Evolutionary conservation across 2,888 invertebrate species (phyloP).

Genomic region (Lumbricus terrestris): DNA sequence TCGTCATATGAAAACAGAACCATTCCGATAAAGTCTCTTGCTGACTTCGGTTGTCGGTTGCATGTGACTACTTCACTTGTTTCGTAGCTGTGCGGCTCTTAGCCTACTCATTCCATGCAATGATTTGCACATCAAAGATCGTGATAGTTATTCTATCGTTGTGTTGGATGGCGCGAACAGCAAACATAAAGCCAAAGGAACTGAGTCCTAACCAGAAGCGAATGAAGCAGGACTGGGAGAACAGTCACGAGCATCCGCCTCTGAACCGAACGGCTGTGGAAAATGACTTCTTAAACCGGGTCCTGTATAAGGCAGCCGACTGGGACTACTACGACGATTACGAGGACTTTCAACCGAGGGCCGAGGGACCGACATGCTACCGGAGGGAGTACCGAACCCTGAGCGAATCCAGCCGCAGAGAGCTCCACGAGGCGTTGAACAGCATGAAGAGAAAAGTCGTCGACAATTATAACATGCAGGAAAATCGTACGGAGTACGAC

Average conservation of each 20-base stretch:
- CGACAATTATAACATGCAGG: not conserved
- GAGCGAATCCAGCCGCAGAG: conserved; percentile 17
- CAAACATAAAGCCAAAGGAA: not conserved
- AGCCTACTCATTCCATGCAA: not conserved
- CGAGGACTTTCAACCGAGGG: not conserved
- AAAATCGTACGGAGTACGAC: conserved; percentile 28
- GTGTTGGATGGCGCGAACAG: not conserved
- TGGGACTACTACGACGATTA: not conserved
- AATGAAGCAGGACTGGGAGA: not conserved
- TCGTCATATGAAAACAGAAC: not conserved
- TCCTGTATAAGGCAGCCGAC: not conserved
- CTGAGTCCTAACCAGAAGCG: not conserved
- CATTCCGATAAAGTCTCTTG: not conserved
- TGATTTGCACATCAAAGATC: not conserved
- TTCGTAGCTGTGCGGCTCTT: not conserved
- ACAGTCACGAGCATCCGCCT: not conserved
- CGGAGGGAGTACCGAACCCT: conserved; percentile 32
- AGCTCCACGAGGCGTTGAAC: conserved; percentile 30
- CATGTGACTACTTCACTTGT: not conserved
- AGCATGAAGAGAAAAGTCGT: conserved; percentile 24
- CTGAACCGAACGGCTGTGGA: not conserved
- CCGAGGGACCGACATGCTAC: not conserved
- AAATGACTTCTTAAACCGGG: not conserved
- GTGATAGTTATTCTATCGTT: not conserved
- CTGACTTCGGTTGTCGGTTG: not conserved